Evolutionary conservation across 2,888 invertebrate species (phyloP), one percentile per base, ranked within the genome.

Genomic region (Tipula unca): DNA sequence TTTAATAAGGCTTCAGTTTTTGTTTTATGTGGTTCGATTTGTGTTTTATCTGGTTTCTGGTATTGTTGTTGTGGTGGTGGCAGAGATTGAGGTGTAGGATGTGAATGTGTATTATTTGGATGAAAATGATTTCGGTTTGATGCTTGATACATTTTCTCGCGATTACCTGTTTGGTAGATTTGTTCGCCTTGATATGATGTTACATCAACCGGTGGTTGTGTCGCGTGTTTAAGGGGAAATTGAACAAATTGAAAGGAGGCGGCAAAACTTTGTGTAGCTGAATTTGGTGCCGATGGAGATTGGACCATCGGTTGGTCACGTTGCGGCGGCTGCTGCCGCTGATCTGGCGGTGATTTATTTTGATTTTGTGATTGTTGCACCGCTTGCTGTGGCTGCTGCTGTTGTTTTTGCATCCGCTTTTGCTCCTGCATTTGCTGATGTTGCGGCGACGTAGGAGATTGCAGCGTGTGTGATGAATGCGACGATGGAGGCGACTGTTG

Each of bases 1-100:
- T 93, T 93, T 90, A 93, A 92, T 87, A 92, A 92, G 29, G 94
- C 93, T 88, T 94, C 93, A 87, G 92, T 93, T 87, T 94, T 94
- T 87, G 93, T 93, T 87, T 93, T 93, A 89, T 94, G 94, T 54
- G 93, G 93, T 87, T 93, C 93, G 87, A 94, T 89, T 89, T 94
- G 93, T 91, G 93, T 93, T 89, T 94, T 93, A 88, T 94, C 93
- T 87, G 94, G 90, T 89, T 94, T 93, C 88, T 93, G 93, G 87
- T 94, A 93, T 88, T 94, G 93, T 87, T 92, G 91, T 87, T 93
- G 91, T 87, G 93, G 89, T 13, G 89, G 88, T 14, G 89, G 88
- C 1, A 89, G 89, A 10, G 90, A 89, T 87, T 85, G 89, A 5
- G 89, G 88, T 14, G 89, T 88, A 1, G 89, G 89, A 69, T 89